Evolutionary conservation across 2,797 vertebrate genomes (phyloP).

Genomic region (Cyclura pinguis): DNA sequence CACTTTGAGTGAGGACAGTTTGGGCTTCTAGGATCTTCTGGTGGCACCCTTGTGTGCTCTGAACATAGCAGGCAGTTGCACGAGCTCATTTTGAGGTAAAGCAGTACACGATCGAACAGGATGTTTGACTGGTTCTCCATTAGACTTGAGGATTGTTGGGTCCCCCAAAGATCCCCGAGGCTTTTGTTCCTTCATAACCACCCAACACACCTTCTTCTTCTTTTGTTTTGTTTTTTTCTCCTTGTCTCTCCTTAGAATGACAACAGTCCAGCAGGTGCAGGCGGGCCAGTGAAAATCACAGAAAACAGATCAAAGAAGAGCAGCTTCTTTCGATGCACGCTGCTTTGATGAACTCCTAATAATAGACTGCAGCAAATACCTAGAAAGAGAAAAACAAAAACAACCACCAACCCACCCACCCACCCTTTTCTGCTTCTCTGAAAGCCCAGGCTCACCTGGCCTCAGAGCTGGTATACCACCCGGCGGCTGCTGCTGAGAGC

Average conservation of each 20-base stretch:
- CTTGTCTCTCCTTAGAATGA: conserved; percentile 85
- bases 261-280: conserved; percentile 85
- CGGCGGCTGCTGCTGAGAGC: conserved; percentile 83
- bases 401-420: background rate
- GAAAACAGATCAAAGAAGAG: conserved; percentile 96
- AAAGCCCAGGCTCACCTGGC: conserved; percentile 83
- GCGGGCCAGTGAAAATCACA: conserved; percentile 95
- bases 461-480: conserved; percentile 77
- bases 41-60: background rate
- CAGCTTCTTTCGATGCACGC: conserved; percentile 94
- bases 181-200: background rate
- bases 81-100: background rate
- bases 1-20: background rate
- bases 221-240: conserved; percentile 28
- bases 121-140: background rate
- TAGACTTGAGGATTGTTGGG: background rate
- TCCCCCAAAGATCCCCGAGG: background rate
- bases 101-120: too few species aligned
- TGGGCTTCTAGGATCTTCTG: too few species aligned
- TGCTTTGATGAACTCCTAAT: conserved; percentile 88
- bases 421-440: conserved; percentile 80
- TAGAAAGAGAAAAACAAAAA: conserved; percentile 54
- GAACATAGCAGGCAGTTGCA: background rate
- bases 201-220: background rate
- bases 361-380: conserved; percentile 83